Base-by-base conservation (phyloP, 2,113 vertebrate genomes). In the Microtus richardsoni region DNA sequence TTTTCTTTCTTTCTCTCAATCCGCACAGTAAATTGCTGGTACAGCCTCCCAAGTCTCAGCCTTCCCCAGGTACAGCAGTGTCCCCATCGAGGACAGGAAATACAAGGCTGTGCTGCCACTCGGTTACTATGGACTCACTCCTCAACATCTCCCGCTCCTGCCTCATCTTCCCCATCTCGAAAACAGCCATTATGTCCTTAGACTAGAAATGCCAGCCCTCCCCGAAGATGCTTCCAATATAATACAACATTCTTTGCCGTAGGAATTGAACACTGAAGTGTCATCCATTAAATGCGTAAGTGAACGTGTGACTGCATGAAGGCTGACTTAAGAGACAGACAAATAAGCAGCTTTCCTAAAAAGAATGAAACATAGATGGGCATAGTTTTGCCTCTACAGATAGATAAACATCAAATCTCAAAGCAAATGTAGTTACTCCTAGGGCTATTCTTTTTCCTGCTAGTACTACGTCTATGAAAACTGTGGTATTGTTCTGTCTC, bases 1-100 rank as follows among this genome's bases (percentile, higher is more conserved):
- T 93, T 89, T 95, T 82, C 84, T 93, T 92, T 71, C 58, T 70
- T 52, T 70, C 85, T 87, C 26, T 36, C 71, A 21, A 5, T 47
- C 73, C 24, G 10, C 94, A 95, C 88, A 97, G 93, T 97, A 97
- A 97, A 98, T 97, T 96, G 97, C 93, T 86, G 93, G 94, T 39
- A 47, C n/a, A 91, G 93, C 89, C 58, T 85, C 96, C 91, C 97
- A 95, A 96, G 97, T 94, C 94, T 95, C 97, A 95, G 70, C 93
- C 92, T 95, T 95, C 97, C 94, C 91, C 96, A 96, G 84, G 95
- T 83, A 92, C 79, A 94, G 97, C 96, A 28, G 85, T 90, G 89
- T 92, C 58, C 96, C 87, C 54, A 92, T 14, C 0, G 1, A 5
- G 44, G 74, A 44, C 24, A 96, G 96, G 96, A 86, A 97, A 95